Percentiles rank a stretch among this genome's conserved stretches.
Conservation (phyloP, 2,888 invertebrate genomes). For the Calameuta pallipes region DNA sequence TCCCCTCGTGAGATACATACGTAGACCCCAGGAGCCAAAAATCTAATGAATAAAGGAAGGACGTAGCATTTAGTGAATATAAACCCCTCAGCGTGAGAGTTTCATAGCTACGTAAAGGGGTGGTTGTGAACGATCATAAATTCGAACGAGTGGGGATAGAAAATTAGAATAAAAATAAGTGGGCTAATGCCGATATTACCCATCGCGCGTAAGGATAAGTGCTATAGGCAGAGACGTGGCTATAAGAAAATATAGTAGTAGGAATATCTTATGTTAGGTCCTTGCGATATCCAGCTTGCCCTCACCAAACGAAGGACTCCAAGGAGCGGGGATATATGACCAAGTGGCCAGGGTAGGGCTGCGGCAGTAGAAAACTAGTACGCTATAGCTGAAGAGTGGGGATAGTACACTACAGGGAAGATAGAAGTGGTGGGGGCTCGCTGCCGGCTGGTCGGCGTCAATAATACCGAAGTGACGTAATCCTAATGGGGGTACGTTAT, state of each 20-base stretch:
- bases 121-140: background rate
- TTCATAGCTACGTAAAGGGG: background rate
- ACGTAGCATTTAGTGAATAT: background rate
- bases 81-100: background rate
- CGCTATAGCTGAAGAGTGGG: constrained; percentile 14
- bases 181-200: background rate
- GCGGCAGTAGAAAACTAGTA: background rate
- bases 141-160: background rate
- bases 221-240: background rate
- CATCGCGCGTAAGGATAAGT: background rate
- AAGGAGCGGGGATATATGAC: background rate
- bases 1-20: background rate
- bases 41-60: background rate
- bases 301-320: background rate
- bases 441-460: constrained; percentile 45
- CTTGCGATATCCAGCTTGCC: background rate
- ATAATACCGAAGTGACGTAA: constrained; percentile 62
- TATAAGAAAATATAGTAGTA: background rate
- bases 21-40: background rate
- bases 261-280: background rate
- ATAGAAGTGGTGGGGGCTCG: constrained; percentile 20
- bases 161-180: background rate
- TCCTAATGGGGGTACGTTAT: constrained; percentile 56
- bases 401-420: constrained; percentile 12
- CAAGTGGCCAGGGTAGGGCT: background rate